Evolutionary conservation across 2,888 invertebrate genomes (phyloP).

Genomic region (Bugulina stolonifera): DNA sequence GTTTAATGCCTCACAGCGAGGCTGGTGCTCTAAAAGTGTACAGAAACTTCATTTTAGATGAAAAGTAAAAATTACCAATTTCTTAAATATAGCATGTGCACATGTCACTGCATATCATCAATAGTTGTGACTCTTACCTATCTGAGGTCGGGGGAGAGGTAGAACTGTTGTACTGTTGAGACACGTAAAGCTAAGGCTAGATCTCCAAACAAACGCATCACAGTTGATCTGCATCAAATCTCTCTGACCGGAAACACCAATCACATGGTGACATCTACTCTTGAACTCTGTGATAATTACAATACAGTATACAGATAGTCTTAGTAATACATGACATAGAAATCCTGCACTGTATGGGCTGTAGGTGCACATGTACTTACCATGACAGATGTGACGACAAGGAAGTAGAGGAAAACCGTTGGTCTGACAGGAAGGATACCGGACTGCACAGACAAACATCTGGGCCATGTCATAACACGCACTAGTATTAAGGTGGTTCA

Average conservation of each 20-base stretch:
- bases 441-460: slow-evolving; percentile 10
- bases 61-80: too few species aligned
- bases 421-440: slow-evolving; percentile 2
- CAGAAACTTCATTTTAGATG: too few species aligned
- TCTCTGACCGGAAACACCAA: neutral
- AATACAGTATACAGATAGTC: too few species aligned
- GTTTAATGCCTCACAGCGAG: neutral
- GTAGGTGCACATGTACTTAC: neutral
- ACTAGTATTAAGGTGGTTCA: neutral
- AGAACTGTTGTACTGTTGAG: neutral
- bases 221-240: slow-evolving; percentile 4
- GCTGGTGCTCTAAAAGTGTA: too few species aligned
- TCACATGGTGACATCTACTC: neutral
- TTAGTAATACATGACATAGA: too few species aligned
- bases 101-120: neutral
- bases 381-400: slow-evolving; percentile 4
- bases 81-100: too few species aligned
- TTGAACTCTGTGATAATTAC: neutral
- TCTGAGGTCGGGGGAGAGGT: neutral
- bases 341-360: too few species aligned
- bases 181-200: neutral
- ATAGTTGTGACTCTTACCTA: neutral
- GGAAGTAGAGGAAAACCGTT: slow-evolving; percentile 25
- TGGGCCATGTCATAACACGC: neutral
- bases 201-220: neutral